Evolutionary conservation across 2,113 vertebrate species (phyloP).

Genomic region (Aegypius monachus): DNA sequence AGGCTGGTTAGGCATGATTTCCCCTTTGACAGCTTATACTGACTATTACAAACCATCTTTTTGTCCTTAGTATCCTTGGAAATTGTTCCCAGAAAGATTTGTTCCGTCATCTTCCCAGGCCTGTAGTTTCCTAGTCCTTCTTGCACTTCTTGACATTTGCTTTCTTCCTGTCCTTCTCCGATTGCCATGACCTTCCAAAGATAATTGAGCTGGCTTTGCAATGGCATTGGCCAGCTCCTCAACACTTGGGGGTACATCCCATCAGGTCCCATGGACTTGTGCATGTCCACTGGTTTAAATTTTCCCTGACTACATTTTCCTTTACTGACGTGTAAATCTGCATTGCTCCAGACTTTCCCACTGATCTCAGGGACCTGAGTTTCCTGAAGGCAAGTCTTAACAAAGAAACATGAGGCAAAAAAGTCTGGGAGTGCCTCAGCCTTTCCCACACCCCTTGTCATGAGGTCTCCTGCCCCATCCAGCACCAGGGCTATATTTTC

Average conservation of each 20-base stretch:
- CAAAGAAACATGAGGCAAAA: neutral
- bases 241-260: accelerated
- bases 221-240: neutral
- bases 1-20: neutral
- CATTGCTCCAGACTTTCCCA: neutral
- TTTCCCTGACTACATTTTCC: neutral
- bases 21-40: neutral
- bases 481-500: neutral
- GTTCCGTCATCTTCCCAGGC: neutral
- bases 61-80: neutral
- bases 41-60: neutral
- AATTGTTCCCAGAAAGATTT: neutral
- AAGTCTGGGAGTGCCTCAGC: neutral
- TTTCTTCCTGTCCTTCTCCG: neutral
- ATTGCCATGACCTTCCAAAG: neutral
- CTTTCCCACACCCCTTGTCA: neutral
- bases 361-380: neutral
- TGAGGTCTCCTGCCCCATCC: neutral
- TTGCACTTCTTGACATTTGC: neutral
- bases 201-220: neutral
- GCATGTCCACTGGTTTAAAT: neutral
- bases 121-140: neutral
- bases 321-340: neutral
- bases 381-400: neutral
- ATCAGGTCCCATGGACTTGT: neutral